These are phyloP conservation scores for Syrista parreyssii DNA, from an alignment of 2,888 invertebrate species.

Conservation along the genomic window DNA sequence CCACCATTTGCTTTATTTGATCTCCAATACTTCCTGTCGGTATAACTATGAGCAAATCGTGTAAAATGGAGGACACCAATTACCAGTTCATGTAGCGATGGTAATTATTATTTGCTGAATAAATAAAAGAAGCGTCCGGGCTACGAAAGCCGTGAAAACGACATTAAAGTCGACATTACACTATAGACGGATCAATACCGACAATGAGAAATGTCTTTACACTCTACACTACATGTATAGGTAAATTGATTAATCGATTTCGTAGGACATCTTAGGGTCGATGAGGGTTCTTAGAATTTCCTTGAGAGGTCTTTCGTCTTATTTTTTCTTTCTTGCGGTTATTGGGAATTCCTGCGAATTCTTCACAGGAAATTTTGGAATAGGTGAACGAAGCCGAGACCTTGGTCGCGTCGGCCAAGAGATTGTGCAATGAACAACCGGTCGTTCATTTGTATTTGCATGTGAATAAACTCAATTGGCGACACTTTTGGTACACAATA, in stretches of 20 bases:
- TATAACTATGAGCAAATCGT: not conserved
- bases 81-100: not conserved
- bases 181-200: not conserved
- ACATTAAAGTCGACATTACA: not conserved
- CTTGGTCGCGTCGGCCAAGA: not conserved
- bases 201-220: not conserved
- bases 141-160: not conserved
- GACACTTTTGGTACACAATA: not conserved
- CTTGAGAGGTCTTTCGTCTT: not conserved
- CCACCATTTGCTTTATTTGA: not conserved
- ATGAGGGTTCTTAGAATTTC: not conserved
- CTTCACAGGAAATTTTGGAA: not conserved
- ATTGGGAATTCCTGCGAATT: not conserved
- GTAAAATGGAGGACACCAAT: not conserved
- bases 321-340: not conserved
- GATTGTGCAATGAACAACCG: not conserved
- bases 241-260: not conserved
- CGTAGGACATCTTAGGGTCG: not conserved
- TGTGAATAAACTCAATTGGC: conserved; percentile 23
- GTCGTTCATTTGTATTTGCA: conserved; percentile 23
- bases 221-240: not conserved
- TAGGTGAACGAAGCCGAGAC: not conserved
- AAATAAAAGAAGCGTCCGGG: not conserved
- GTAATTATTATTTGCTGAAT: not conserved
- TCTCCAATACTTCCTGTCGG: not conserved